A percentile compares a stretch with the other conserved stretches of the same genome.
Evolutionary conservation across 64 coral and sea anemone genomes (phyloP).

Genomic region (Dendronephthya gigantea): DNA sequence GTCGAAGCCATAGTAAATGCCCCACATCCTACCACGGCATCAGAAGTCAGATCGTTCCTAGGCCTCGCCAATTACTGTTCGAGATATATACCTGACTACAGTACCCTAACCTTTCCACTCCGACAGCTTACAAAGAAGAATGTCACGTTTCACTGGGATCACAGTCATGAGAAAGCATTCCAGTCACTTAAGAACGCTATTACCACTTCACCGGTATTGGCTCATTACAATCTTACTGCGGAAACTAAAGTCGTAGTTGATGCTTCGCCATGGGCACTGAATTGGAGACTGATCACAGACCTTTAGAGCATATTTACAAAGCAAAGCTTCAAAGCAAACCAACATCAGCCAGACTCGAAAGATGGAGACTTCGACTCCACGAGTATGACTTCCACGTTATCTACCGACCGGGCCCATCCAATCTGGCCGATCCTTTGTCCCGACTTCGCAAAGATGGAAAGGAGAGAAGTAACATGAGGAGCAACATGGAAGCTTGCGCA

Average conservation of each 20-base stretch:
- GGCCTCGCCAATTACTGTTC: not conserved
- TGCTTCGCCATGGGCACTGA: not conserved
- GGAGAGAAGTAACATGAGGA: not conserved
- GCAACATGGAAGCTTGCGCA: too few relatives aligned
- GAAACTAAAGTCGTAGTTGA: too few relatives aligned
- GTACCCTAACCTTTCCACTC: not conserved
- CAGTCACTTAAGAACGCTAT: too few relatives aligned
- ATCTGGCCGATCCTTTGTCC: not conserved
- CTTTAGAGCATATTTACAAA: too few relatives aligned
- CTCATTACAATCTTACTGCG: too few relatives aligned
- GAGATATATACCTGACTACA: not conserved
- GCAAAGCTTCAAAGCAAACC: too few relatives aligned
- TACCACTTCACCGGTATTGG: too few relatives aligned
- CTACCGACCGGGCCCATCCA: not conserved
- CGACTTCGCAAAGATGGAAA: not conserved
- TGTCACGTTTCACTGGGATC: too few relatives aligned
- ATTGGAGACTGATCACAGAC: not conserved
- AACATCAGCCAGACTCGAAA: too few relatives aligned
- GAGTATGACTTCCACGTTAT: conserved; percentile 2
- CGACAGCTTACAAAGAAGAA: not conserved
- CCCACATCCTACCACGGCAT: not conserved
- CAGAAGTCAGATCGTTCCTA: not conserved
- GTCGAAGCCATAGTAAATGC: not conserved
- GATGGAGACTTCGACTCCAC: conserved; percentile 30
- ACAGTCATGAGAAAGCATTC: too few relatives aligned